phyloP scores from a whole-genome alignment of 2,888 invertebrate genomes.

The Thera obeliscata region DNA sequence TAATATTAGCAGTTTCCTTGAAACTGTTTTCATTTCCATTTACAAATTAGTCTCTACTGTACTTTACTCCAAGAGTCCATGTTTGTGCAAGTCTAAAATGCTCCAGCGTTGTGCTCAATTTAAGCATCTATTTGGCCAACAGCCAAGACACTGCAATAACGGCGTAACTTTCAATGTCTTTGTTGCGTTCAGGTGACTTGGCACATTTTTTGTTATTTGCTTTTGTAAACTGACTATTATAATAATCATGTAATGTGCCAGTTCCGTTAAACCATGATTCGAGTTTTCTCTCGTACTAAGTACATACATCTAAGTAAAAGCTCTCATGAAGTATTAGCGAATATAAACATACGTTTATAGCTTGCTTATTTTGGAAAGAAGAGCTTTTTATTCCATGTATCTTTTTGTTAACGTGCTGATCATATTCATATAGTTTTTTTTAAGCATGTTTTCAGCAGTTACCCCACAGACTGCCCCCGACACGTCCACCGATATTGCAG shows the following conservation, averaged over 20 bases:
- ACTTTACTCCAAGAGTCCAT: slow-evolving; percentile 14
- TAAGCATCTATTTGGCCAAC: slow-evolving; percentile 40
- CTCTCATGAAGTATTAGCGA: too few relatives aligned
- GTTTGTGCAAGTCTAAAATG: slow-evolving; percentile 26
- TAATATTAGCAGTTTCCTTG: not conserved
- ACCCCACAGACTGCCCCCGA: too few relatives aligned
- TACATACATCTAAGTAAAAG: too few relatives aligned
- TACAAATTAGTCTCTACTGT: not conserved
- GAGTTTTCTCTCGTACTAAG: not conserved
- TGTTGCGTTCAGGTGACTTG: slow-evolving; percentile 40
- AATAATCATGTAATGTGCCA: slow-evolving; percentile 26
- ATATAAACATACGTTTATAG: too few relatives aligned
- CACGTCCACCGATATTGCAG: too few relatives aligned
- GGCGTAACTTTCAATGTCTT: slow-evolving; percentile 45
- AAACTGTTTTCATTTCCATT: slow-evolving; percentile 2
- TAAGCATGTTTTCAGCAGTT: too few relatives aligned
- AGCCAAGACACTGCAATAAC: slow-evolving; percentile 37
- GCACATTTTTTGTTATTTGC: slow-evolving; percentile 31
- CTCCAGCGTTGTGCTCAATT: slow-evolving; percentile 25
- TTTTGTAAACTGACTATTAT: slow-evolving; percentile 21
- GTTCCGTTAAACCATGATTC: slow-evolving; percentile 25
- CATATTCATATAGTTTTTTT: too few relatives aligned
- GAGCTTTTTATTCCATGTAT: too few relatives aligned
- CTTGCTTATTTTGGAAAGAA: too few relatives aligned
- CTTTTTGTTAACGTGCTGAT: too few relatives aligned